phyloP scores from a whole-genome alignment of 2,797 vertebrate genomes.

The Sylvia borin region DNA sequence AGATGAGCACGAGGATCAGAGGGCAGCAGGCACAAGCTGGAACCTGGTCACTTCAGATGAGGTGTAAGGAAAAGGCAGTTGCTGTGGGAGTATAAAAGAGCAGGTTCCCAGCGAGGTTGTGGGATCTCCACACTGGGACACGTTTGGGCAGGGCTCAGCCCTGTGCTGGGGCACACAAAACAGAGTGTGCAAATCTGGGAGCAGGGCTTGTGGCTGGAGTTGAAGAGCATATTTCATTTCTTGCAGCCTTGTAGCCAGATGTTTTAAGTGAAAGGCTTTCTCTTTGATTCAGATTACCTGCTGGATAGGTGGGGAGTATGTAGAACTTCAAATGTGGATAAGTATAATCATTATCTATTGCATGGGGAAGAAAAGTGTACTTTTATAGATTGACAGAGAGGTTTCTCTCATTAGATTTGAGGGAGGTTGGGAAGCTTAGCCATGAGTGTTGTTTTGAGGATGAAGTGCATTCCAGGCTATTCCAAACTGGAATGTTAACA shows the following conservation, averaged over 20 bases:
- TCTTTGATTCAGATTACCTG: not conserved
- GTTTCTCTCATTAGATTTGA: not conserved
- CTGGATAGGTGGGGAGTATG: not conserved
- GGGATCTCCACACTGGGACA: not conserved
- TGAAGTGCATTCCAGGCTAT: not conserved
- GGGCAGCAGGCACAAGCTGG: not conserved
- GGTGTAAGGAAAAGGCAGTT: not conserved
- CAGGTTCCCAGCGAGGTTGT: not conserved
- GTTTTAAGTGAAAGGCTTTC: not conserved
- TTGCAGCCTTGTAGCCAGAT: not conserved
- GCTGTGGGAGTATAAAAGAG: not conserved
- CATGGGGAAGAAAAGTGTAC: not conserved
- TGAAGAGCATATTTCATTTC: accelerated
- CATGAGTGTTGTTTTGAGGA: not conserved
- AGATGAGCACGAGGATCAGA: not conserved
- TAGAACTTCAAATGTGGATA: not conserved
- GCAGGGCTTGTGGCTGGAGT: not conserved
- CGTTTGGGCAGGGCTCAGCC: not conserved
- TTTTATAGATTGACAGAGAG: not conserved
- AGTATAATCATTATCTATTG: not conserved
- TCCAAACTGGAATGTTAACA: not conserved
- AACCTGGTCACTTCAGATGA: not conserved
- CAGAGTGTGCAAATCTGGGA: not conserved
- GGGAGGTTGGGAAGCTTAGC: not conserved
- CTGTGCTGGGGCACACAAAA: not conserved